These are phyloP conservation scores for Diacarnus erythraeanus DNA, from an alignment of 37 sponge, comb jelly and placozoan species.

Conservation along the genomic window DNA sequence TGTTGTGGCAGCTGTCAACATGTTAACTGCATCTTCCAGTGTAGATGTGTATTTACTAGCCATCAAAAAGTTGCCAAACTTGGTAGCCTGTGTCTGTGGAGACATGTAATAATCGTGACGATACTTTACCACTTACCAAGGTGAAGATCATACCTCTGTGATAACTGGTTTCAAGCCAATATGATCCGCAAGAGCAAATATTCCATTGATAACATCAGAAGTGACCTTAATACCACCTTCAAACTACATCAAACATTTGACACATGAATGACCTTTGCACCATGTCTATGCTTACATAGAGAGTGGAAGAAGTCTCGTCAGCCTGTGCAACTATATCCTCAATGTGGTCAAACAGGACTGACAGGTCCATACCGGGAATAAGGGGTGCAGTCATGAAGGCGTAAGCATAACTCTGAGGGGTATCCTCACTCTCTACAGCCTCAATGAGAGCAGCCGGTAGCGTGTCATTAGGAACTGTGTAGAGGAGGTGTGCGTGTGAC, in stretches of 20 bases:
- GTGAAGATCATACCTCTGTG: slow-evolving; percentile 23
- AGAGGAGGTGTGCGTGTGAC: not conserved
- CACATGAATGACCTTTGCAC: not conserved
- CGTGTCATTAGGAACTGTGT: slow-evolving; percentile 45
- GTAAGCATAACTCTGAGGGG: slow-evolving; percentile 34
- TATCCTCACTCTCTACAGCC: slow-evolving; percentile 58
- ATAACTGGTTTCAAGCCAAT: slow-evolving; percentile 29
- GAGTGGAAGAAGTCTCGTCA: slow-evolving; percentile 60
- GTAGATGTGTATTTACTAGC: slow-evolving; percentile 46
- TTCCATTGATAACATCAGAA: slow-evolving; percentile 40
- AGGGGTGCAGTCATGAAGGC: slow-evolving; percentile 46
- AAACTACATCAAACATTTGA: slow-evolving; percentile 34
- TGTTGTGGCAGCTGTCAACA: slow-evolving; percentile 32
- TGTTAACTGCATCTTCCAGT: slow-evolving; percentile 23
- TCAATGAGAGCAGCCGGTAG: slow-evolving; percentile 24
- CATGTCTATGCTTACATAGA: slow-evolving; percentile 47
- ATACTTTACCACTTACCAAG: not conserved
- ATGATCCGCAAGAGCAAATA: slow-evolving; percentile 38
- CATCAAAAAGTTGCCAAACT: slow-evolving; percentile 70
- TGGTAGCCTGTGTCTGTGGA: slow-evolving; percentile 49
- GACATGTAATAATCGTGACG: not conserved
- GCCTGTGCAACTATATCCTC: slow-evolving; percentile 75
- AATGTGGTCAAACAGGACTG: slow-evolving; percentile 50
- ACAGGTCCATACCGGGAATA: slow-evolving; percentile 32
- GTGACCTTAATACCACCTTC: slow-evolving; percentile 54